phyloP scores from a whole-genome alignment of 2,888 invertebrate genomes.

The Tetragonula carbonaria region DNA sequence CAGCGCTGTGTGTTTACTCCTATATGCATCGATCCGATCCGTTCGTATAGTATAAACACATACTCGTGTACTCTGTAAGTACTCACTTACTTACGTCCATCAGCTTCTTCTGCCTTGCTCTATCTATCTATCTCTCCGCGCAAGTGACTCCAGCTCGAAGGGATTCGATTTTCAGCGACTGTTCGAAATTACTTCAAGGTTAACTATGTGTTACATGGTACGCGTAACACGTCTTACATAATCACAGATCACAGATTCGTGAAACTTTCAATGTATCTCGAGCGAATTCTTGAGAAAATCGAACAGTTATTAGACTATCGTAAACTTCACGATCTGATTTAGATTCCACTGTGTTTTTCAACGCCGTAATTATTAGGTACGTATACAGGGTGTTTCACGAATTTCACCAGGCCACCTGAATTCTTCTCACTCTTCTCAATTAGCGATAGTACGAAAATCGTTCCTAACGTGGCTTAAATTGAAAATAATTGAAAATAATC shows the following conservation, averaged over 20 bases:
- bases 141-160: not conserved
- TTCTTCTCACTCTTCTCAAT: too few species aligned
- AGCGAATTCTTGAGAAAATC: not conserved
- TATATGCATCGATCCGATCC: conserved; percentile 29
- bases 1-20: conserved; percentile 26
- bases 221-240: too few species aligned
- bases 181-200: too few species aligned
- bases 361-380: not conserved
- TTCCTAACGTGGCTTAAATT: too few species aligned
- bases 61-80: not conserved
- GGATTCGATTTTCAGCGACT: not conserved
- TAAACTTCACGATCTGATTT: not conserved
- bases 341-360: not conserved
- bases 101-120: not conserved
- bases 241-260: not conserved
- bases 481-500: too few species aligned
- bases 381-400: too few species aligned
- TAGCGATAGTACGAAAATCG: too few species aligned
- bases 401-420: too few species aligned
- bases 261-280: not conserved
- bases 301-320: not conserved
- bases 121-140: not conserved
- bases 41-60: too few species aligned
- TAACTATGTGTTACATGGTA: too few species aligned
- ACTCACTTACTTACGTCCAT: not conserved